These are phyloP conservation scores for Maniola jurtina DNA, from an alignment of 1,140 invertebrate species.

Conservation along the genomic window DNA sequence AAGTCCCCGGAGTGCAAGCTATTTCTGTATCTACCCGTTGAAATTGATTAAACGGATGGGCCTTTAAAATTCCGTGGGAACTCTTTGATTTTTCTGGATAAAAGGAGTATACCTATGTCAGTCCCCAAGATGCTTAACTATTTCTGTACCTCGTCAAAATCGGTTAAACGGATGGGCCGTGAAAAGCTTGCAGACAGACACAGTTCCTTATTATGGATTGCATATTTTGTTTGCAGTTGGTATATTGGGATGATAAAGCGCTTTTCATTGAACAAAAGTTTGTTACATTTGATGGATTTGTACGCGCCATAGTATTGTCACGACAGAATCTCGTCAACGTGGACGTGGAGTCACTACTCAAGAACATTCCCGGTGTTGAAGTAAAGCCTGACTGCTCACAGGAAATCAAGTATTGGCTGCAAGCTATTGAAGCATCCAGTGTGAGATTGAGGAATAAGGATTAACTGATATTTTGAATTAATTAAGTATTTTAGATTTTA, in stretches of 20 bases:
- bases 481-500: not conserved
- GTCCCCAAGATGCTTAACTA: no score
- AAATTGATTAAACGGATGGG: no score
- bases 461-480: slow-evolving; percentile 36
- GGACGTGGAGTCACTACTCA: slow-evolving; percentile 81
- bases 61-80: no score
- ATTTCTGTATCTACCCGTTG: no score
- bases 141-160: no score
- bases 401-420: slow-evolving; percentile 86
- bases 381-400: slow-evolving; percentile 82
- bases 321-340: slow-evolving; percentile 86
- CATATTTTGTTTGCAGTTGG: slow-evolving; percentile 78
- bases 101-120: no score
- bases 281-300: slow-evolving; percentile 87
- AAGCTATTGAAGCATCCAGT: slow-evolving; percentile 87
- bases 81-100: no score
- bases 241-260: slow-evolving; percentile 91
- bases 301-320: slow-evolving; percentile 85
- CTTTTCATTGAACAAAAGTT: slow-evolving; percentile 92
- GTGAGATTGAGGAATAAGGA: slow-evolving; percentile 83
- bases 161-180: no score
- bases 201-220: not conserved
- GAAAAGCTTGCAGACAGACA: no score
- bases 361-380: slow-evolving; percentile 76
- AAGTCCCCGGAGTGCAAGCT: no score